Evolutionary conservation across 2,797 vertebrate genomes (phyloP), one percentile per base, ranked within the genome.

Genomic region (Gallirallus australis): DNA sequence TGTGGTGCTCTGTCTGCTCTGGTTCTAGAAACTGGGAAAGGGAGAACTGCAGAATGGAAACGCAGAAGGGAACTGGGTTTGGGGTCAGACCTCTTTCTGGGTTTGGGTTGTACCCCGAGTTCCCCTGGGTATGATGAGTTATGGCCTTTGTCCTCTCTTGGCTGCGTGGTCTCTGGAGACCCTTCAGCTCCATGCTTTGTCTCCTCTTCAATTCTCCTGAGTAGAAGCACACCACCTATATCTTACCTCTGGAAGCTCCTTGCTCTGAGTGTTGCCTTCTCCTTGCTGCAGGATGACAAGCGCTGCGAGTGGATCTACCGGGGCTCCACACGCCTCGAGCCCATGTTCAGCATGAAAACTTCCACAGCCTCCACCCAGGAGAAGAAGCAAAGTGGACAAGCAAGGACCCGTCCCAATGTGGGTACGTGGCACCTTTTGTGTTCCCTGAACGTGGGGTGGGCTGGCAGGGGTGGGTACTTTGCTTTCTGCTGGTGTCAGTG

Each of bases 271-370:
- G 21, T 48, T 33, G 9, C 69, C 35, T 79, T 65, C 60, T 71
- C 75, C 19, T 24, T 60, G 28, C 93, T 91, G 6, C 93, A 99
- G 98, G 99, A 99, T 75, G 99, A 99, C 93, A 99, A 99, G 82
- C 98, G 99, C 42, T 99, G 99, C 17, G 99, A 99, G 97, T 99
- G 99, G 99, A 99, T 99, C 96, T 99, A 99, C 81, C 98, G 99
- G 24, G 99, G 99, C 6, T 99, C 99, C 66, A 99, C 99, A 0
- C 98, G 99, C 69, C 97, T 99, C 16, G 99, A 99, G 97, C 99
- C 99, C 33, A 99, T 99, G 99, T 99, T 99, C 97, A 99, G 99
- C 97, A 98, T 99, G 98, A 99, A 99, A 98, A 98, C 99, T 52
- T 99, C 99, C 80, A 98, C 99, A 0, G 99, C 99, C 54, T 99